Conservation (phyloP, 2,888 invertebrate species). For the Opisthograptis luteolata region DNA sequence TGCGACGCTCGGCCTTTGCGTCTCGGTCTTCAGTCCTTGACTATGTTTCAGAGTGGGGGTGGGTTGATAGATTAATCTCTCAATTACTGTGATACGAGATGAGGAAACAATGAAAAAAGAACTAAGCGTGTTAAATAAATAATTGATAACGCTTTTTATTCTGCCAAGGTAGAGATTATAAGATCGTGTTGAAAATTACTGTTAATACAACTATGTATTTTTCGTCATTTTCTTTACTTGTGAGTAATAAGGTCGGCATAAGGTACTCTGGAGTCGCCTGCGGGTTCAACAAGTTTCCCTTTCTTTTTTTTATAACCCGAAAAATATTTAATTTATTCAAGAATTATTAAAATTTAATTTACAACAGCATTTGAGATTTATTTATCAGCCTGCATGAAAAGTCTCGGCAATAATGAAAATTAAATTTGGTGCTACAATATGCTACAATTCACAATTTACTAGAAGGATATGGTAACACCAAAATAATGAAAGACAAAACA, state of each 20-base stretch:
- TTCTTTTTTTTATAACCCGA: neutral
- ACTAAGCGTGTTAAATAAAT: too few species aligned
- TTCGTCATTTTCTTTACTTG: too few species aligned
- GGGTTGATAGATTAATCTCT: conserved; percentile 17
- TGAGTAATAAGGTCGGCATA: too few species aligned
- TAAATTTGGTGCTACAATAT: neutral
- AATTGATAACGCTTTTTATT: too few species aligned
- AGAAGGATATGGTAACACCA: neutral
- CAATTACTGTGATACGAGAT: neutral
- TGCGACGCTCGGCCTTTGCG: conserved; percentile 25
- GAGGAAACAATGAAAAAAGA: too few species aligned
- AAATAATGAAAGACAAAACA: neutral
- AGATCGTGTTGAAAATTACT: too few species aligned
- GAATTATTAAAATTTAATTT: too few species aligned
- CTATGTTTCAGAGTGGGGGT: conserved; percentile 21
- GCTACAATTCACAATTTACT: neutral
- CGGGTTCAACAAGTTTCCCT: too few species aligned
- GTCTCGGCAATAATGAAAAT: neutral
- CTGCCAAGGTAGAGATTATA: too few species aligned
- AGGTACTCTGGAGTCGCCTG: too few species aligned
- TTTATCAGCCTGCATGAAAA: neutral
- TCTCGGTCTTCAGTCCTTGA: conserved; percentile 30
- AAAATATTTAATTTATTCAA: too few species aligned
- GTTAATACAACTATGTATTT: too few species aligned
- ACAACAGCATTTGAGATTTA: conserved; percentile 12